These are phyloP conservation scores for Temnopleurus reevesii DNA, from an alignment of 53 echinoderm and acorn worm species.

Conservation along the genomic window DNA sequence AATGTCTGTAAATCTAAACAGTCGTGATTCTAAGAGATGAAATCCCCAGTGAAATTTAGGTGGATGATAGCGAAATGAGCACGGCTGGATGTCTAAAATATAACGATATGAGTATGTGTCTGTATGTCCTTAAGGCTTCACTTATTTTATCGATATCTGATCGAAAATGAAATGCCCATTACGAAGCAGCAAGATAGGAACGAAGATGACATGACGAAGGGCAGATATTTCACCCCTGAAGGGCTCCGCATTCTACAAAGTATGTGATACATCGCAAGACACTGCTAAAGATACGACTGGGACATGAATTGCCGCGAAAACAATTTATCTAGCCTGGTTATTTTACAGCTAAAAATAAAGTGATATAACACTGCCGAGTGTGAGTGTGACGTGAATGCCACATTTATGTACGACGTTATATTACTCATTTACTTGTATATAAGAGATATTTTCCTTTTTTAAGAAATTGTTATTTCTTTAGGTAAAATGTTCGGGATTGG, in stretches of 20 bases:
- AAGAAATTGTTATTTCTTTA: too few species aligned
- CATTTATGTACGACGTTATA: too few species aligned
- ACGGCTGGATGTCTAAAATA: background rate
- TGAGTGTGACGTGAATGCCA: background rate
- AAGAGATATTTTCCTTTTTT: too few species aligned
- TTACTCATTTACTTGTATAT: too few species aligned
- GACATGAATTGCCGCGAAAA: background rate
- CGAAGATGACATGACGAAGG: background rate
- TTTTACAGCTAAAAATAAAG: background rate
- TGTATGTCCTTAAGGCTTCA: conserved; percentile 12
- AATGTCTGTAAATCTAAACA: conserved; percentile 1
- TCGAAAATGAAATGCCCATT: conserved; percentile 36
- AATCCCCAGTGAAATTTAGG: background rate
- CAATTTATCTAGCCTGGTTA: background rate
- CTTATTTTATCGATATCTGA: conserved; percentile 44
- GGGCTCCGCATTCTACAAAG: background rate
- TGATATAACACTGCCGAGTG: background rate
- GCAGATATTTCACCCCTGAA: conserved; percentile 42
- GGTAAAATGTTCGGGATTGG: too few species aligned
- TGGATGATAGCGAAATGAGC: background rate
- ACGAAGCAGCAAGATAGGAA: conserved; percentile 3
- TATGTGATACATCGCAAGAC: conserved; percentile 3
- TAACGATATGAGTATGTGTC: background rate
- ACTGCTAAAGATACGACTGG: background rate
- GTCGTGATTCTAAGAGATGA: conserved; percentile 25